Conservation (phyloP, 2,888 invertebrate species). For the Gastrophysa polygoni region DNA sequence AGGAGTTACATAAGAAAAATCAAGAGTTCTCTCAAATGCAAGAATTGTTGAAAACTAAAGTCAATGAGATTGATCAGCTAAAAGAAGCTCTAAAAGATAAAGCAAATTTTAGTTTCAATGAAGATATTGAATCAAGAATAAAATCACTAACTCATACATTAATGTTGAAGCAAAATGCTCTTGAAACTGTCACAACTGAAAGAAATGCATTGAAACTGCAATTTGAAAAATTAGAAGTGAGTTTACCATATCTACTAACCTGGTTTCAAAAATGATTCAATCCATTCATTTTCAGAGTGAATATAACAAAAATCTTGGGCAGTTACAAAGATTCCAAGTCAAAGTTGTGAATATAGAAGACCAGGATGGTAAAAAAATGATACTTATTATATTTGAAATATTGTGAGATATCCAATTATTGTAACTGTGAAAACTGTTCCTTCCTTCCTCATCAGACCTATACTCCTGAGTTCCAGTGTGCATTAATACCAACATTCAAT, state of each 20-base stretch:
- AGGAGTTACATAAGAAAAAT: constrained; percentile 58
- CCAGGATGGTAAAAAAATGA: constrained; percentile 59
- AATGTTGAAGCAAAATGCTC: constrained; percentile 81
- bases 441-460: no score
- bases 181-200: constrained; percentile 84
- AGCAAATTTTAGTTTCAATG: constrained; percentile 58
- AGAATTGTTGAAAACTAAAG: constrained; percentile 53
- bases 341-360: constrained; percentile 66
- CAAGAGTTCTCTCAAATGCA: constrained; percentile 58
- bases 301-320: constrained; percentile 63
- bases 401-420: background rate
- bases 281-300: constrained; percentile 65
- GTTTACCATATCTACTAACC: no score
- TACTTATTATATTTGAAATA: background rate
- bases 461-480: no score
- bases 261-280: no score
- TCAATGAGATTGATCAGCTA: constrained; percentile 55
- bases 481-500: background rate
- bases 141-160: constrained; percentile 78
- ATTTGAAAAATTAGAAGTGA: constrained; percentile 79
- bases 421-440: no score
- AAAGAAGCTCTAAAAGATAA: constrained; percentile 56
- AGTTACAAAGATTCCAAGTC: constrained; percentile 61
- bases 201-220: constrained; percentile 85
- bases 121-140: constrained; percentile 60